phyloP scores from a whole-genome alignment of 2,888 invertebrate species.

The Amphipyra tragopoginis region DNA sequence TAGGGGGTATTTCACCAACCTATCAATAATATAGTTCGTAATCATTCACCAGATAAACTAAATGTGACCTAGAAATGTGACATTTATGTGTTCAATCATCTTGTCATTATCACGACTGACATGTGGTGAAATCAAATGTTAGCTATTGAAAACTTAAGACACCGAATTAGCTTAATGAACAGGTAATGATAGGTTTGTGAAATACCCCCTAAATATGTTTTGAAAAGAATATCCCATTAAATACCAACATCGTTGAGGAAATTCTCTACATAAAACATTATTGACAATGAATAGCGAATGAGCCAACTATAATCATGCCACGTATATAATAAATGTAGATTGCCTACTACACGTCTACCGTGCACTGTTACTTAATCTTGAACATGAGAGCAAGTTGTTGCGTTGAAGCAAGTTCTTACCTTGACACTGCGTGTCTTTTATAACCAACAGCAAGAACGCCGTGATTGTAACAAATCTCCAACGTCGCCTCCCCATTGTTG shows the following conservation, averaged over 20 bases:
- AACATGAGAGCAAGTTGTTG: constrained; percentile 25
- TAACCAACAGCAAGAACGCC: constrained; percentile 81
- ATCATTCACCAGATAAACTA: no score
- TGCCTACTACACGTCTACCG: constrained; percentile 9
- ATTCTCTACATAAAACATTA: constrained; percentile 37
- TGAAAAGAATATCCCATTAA: constrained; percentile 13
- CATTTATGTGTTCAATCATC: no score
- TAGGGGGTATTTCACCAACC: no score
- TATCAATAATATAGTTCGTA: no score
- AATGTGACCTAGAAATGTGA: no score
- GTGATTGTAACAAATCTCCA: constrained; percentile 85
- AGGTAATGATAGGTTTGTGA: no score
- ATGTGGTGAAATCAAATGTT: no score
- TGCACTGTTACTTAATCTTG: constrained; percentile 32
- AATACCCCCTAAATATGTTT: constrained; percentile 18
- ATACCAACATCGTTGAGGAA: constrained; percentile 14
- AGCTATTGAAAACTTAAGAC: no score
- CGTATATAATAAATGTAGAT: background rate
- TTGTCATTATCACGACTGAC: no score
- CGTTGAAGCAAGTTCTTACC: constrained; percentile 67
- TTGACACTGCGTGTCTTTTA: constrained; percentile 85
- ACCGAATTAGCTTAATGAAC: no score
- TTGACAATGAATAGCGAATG: constrained; percentile 40
- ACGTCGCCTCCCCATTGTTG: constrained; percentile 85
- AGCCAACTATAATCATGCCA: constrained; percentile 26